Percentiles rank a stretch among this genome's conserved stretches.
These are phyloP conservation scores for Danaus chrysippus DNA, from an alignment of 2,888 invertebrate species.

Conservation along the genomic window DNA sequence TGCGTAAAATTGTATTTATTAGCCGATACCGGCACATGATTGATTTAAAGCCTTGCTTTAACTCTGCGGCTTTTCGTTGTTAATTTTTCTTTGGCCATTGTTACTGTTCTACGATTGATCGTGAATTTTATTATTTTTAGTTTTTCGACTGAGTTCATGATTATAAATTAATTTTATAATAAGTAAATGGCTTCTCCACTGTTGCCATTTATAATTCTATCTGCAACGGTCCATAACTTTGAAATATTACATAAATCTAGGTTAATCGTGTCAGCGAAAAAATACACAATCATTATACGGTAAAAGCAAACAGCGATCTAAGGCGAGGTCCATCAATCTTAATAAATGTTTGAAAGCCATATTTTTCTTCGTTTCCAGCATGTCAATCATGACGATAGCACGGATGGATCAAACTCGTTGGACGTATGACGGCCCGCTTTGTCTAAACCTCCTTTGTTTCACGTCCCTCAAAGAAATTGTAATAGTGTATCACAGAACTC, in stretches of 20 bases:
- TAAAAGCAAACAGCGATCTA: slow-evolving; percentile 33
- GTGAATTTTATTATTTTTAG: too few species aligned
- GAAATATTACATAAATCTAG: slow-evolving; percentile 1
- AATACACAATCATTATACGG: slow-evolving; percentile 26
- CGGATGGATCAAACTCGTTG: slow-evolving; percentile 28
- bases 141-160: background rate
- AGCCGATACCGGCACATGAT: slow-evolving; percentile 19
- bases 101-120: background rate
- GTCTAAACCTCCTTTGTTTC: slow-evolving; percentile 59
- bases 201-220: slow-evolving; percentile 16
- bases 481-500: background rate
- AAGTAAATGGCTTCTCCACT: too few species aligned
- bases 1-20: slow-evolving; percentile 23
- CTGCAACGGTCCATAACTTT: background rate
- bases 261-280: slow-evolving; percentile 16
- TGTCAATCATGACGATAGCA: slow-evolving; percentile 65
- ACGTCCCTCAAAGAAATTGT: slow-evolving; percentile 30
- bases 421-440: slow-evolving; percentile 47
- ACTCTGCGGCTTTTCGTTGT: slow-evolving; percentile 11
- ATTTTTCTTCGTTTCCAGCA: slow-evolving; percentile 61
- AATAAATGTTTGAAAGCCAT: slow-evolving; percentile 65
- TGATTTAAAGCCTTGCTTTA: slow-evolving; percentile 23
- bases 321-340: slow-evolving; percentile 62
- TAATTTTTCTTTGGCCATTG: slow-evolving; percentile 4
- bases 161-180: background rate